Conservation (phyloP, 2,888 invertebrate genomes). For the Calameuta idolon region DNA sequence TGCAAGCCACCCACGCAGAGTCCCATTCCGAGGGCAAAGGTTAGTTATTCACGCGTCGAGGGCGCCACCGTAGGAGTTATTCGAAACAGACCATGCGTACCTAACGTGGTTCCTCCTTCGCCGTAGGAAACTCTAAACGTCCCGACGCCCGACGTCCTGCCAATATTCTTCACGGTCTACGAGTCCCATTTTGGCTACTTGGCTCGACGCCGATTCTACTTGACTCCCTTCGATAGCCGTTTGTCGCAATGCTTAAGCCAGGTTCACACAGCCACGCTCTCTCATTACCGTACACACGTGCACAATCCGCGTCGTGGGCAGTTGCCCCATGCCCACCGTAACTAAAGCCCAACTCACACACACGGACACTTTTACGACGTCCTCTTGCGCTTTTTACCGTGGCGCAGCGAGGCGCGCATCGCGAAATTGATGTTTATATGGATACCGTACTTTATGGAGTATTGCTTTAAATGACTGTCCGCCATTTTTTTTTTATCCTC, state of each 20-base stretch:
- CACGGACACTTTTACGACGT: constrained; percentile 23
- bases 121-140: constrained; percentile 39
- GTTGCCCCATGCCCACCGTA: constrained; percentile 14
- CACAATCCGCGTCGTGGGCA: not conserved
- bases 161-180: not conserved
- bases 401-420: constrained; percentile 7
- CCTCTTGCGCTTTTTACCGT: constrained; percentile 14
- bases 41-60: constrained; percentile 62
- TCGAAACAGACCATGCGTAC: constrained; percentile 58
- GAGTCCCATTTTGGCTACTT: not conserved
- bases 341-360: constrained; percentile 19
- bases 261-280: not conserved
- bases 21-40: constrained; percentile 50
- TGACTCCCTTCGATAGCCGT: not conserved
- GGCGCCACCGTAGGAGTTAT: constrained; percentile 61
- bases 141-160: not conserved
- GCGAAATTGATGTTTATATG: constrained; percentile 23
- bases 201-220: not conserved
- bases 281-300: not conserved
- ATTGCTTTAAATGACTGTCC: constrained; percentile 27
- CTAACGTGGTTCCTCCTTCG: constrained; percentile 39
- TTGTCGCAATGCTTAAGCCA: not conserved
- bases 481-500: constrained; percentile 1
- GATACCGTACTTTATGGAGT: constrained; percentile 21
- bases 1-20: constrained; percentile 59